phyloP scores from a whole-genome alignment of 2,113 vertebrate species.

The Brachypodius melanocephalos region DNA sequence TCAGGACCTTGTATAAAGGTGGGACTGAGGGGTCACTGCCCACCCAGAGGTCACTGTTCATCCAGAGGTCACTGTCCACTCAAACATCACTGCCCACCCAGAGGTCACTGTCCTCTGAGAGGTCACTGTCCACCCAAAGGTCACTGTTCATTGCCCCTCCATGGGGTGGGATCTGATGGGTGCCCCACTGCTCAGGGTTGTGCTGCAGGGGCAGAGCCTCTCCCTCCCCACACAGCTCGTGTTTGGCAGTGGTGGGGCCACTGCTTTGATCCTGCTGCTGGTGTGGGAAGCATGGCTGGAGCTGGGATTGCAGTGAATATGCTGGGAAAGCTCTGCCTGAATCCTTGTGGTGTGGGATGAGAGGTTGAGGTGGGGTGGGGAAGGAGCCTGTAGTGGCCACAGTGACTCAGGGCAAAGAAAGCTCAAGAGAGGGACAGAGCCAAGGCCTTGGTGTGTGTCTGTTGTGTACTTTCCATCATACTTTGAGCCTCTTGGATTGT shows the following conservation, averaged over 20 bases:
- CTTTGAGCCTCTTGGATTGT: background rate
- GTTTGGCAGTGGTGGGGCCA: background rate
- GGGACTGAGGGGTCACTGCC: background rate
- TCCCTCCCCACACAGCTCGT: fast-evolving
- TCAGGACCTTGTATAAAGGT: background rate
- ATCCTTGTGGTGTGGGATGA: fast-evolving
- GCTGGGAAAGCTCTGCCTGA: background rate
- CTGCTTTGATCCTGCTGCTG: background rate
- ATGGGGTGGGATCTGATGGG: background rate
- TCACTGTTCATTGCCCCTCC: background rate
- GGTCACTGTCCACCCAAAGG: background rate
- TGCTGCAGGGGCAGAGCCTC: background rate
- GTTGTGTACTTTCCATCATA: fast-evolving
- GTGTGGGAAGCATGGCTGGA: background rate
- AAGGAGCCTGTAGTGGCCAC: background rate
- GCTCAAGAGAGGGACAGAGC: background rate
- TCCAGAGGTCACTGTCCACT: background rate
- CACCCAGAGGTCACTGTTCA: background rate
- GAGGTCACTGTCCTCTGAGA: background rate
- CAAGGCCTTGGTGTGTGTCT: background rate
- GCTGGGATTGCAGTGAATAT: background rate
- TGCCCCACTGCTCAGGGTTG: background rate
- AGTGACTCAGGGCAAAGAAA: background rate
- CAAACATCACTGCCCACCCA: background rate
- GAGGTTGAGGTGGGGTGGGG: background rate